A percentile compares a stretch with the other conserved stretches of the same genome.
phyloP scores from a whole-genome alignment of 2,797 vertebrate species.

The Acipenser oxyrinchus region DNA sequence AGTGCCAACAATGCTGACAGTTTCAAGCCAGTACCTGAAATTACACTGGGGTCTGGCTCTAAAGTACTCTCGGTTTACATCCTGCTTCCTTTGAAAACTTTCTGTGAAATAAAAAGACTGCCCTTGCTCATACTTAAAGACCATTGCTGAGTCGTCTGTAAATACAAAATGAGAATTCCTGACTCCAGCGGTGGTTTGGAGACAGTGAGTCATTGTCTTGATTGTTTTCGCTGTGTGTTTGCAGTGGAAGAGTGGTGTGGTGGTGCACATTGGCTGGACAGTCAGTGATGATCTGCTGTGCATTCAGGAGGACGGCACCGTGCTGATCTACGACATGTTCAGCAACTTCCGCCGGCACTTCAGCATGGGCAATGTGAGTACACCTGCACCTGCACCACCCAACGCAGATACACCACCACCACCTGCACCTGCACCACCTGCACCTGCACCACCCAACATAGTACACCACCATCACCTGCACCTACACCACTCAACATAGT shows the following conservation, averaged over 20 bases:
- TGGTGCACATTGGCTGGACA: conserved; percentile 84
- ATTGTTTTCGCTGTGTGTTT: background rate
- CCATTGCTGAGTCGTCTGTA: background rate
- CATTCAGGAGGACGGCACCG: conserved; percentile 82
- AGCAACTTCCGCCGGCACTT: conserved; percentile 84
- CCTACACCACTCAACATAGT: too few relatives aligned
- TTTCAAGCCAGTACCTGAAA: too few relatives aligned
- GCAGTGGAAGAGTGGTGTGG: conserved; percentile 85
- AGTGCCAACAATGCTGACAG: too few relatives aligned
- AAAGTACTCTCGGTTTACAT: too few relatives aligned
- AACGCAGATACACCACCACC: background rate
- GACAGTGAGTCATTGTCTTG: background rate
- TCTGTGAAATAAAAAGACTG: background rate
- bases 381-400: background rate
- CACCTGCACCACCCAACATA: too few relatives aligned
- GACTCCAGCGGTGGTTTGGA: background rate
- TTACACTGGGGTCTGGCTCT: too few relatives aligned
- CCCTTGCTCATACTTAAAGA: background rate
- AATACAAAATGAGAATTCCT: background rate
- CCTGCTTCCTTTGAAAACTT: background rate
- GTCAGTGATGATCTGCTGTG: conserved; percentile 82
- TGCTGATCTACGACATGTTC: conserved; percentile 84
- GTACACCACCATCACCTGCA: too few relatives aligned
- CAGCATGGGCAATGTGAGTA: conserved; percentile 82
- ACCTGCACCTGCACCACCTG: background rate